Evolutionary conservation across 2,888 invertebrate genomes (phyloP).

Genomic region (Pyrgus malvae): DNA sequence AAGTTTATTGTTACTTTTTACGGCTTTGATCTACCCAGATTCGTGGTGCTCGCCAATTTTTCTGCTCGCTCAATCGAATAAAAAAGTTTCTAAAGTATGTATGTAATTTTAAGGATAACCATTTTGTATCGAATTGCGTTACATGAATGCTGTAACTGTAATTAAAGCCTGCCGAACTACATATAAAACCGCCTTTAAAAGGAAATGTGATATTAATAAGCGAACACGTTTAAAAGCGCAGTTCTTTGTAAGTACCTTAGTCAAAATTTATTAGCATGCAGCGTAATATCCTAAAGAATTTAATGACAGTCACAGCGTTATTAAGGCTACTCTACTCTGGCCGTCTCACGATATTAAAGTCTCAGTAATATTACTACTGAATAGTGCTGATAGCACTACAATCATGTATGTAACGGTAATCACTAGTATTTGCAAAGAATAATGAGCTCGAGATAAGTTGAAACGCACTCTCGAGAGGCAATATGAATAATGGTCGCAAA

Average conservation of each 20-base stretch:
- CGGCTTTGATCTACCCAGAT: slow-evolving; percentile 51
- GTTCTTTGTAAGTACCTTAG: slow-evolving; percentile 26
- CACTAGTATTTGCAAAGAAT: slow-evolving; percentile 43
- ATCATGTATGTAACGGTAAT: slow-evolving; percentile 36
- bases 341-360: slow-evolving; percentile 31
- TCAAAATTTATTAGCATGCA: slow-evolving; percentile 26
- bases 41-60: slow-evolving; percentile 33
- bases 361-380: slow-evolving; percentile 33
- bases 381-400: slow-evolving; percentile 36
- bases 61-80: slow-evolving; percentile 3
- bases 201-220: slow-evolving; percentile 26
- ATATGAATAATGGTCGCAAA: slow-evolving; percentile 55
- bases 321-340: slow-evolving; percentile 24
- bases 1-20: slow-evolving; percentile 70
- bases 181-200: slow-evolving; percentile 22
- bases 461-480: slow-evolving; percentile 37
- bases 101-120: background rate
- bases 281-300: slow-evolving; percentile 29
- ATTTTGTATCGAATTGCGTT: background rate
- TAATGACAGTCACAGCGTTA: slow-evolving; percentile 28
- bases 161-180: slow-evolving; percentile 24
- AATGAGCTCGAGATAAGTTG: slow-evolving; percentile 54
- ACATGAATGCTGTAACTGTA: slow-evolving; percentile 7
- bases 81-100: background rate
- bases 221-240: slow-evolving; percentile 18